Evolutionary conservation across 2,113 vertebrate genomes (phyloP), one percentile per base, ranked within the genome.

Genomic region (Macrotis lagotis): DNA sequence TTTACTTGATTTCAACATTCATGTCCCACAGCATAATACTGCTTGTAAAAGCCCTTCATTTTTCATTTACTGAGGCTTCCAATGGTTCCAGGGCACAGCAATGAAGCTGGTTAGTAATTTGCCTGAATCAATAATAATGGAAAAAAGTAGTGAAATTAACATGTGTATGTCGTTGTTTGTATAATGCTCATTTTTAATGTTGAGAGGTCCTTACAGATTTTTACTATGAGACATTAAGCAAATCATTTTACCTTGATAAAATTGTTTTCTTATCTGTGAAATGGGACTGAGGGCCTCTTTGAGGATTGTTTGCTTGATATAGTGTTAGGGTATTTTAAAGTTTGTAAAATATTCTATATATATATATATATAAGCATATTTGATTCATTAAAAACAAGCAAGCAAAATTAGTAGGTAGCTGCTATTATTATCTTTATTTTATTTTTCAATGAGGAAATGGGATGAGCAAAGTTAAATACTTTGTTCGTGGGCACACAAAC

Each of bases 1-100:
- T 7, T 91, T 92, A 51, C 48, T 51, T 91, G 83, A 92, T 51
- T 96, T 49, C 51, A 95, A 16, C 48, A n/a, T 91, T 88, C 93
- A 11, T 6, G 31, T 89, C 74, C 91, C 50, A 96, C 93, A 97
- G 93, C 90, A 1, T 50, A 52, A n/a, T 37, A 3, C 50, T 50
- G 11, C 11, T 51, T 91, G 44, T 19, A 47, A 0, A 37, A 74
- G 19, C 51, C 8, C 25, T 50, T 59, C 48, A 95, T 66, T 93
- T 94, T 25, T 90, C 12, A 3, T n/a, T 48, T 55, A 51, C 24
- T 90, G n/a, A 47, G 91, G 91, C 88, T 37, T 22, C 10, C 74
- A 90, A 50, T 91, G 49, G 44, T 90, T 94, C 51, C 52, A 44
- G 53, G 8, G 48, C 49, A 31, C 91, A 5, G 51, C 12, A 53